A percentile compares a stretch with the other conserved stretches of the same genome.
Evolutionary conservation across 2,797 vertebrate genomes (phyloP).

Genomic region (Pangasius macronema): DNA sequence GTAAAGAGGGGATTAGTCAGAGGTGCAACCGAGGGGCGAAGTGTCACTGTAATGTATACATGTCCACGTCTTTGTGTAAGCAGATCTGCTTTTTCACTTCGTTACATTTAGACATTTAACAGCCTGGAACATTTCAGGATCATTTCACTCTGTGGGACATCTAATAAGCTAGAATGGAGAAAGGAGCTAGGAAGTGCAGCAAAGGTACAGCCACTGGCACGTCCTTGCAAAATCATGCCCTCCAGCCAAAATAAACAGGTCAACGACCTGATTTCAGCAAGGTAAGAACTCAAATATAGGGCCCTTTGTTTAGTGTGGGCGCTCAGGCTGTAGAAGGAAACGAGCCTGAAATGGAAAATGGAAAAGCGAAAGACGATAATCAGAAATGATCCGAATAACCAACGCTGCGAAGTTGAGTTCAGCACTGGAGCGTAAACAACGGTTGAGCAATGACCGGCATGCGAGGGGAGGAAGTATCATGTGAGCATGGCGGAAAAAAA

Average conservation of each 20-base stretch:
- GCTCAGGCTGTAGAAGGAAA: conserved; percentile 10
- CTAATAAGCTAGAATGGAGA: conserved; percentile 21
- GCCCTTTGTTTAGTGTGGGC: conserved; percentile 31
- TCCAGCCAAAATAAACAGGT: conserved; percentile 38
- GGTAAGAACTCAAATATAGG: conserved; percentile 23
- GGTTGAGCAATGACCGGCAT: conserved; percentile 64
- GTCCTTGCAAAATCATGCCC: conserved; percentile 32
- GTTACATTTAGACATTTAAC: conserved; percentile 1
- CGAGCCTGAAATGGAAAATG: background rate
- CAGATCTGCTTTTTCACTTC: conserved; percentile 5
- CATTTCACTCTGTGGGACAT: conserved; percentile 25
- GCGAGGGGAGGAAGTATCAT: conserved; percentile 71
- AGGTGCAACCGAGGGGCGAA: background rate
- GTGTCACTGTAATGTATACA: background rate
- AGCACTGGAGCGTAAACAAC: conserved; percentile 63
- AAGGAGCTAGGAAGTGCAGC: conserved; percentile 17
- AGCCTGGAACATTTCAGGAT: conserved; percentile 31
- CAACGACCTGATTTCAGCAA: conserved; percentile 21
- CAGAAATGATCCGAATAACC: background rate
- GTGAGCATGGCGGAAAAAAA: conserved; percentile 63
- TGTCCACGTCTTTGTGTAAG: background rate
- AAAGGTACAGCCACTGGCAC: conserved; percentile 16
- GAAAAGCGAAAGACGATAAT: background rate
- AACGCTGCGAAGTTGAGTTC: background rate
- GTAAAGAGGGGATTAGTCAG: background rate